Evolutionary conservation across 2,113 vertebrate genomes (phyloP).

Genomic region (Pedionomus torquatus): DNA sequence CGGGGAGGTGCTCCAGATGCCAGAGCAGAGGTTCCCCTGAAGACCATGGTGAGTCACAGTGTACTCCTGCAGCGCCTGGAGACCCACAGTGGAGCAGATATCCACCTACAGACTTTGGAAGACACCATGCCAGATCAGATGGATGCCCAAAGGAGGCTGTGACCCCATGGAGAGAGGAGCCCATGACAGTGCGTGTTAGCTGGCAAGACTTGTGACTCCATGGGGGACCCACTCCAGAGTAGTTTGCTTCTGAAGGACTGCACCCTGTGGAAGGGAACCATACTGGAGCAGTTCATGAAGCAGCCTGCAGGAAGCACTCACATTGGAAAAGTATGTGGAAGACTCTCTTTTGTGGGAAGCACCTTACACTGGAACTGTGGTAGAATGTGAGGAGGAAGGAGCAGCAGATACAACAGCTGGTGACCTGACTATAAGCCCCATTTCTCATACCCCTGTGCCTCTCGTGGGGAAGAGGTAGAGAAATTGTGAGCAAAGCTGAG

Average conservation of each 20-base stretch:
- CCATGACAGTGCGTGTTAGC: background rate
- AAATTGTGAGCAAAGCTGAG: background rate
- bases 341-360: background rate
- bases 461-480: background rate
- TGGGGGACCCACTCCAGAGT: background rate
- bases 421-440: background rate
- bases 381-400: background rate
- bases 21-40: fast-evolving
- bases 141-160: background rate
- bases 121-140: fast-evolving
- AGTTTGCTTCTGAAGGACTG: too few relatives aligned
- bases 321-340: background rate
- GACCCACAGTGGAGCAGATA: fast-evolving
- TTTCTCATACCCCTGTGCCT: fast-evolving
- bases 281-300: background rate
- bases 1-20: fast-evolving
- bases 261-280: background rate
- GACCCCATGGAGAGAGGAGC: fast-evolving
- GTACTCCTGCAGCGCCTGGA: background rate
- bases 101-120: background rate
- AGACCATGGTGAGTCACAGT: background rate
- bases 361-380: background rate
- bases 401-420: fast-evolving
- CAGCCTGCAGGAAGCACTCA: background rate
- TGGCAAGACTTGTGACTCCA: background rate